A percentile compares a stretch with the other conserved stretches of the same genome.
Evolutionary conservation across 2,113 vertebrate genomes (phyloP).

Genomic region (Otus sunia): DNA sequence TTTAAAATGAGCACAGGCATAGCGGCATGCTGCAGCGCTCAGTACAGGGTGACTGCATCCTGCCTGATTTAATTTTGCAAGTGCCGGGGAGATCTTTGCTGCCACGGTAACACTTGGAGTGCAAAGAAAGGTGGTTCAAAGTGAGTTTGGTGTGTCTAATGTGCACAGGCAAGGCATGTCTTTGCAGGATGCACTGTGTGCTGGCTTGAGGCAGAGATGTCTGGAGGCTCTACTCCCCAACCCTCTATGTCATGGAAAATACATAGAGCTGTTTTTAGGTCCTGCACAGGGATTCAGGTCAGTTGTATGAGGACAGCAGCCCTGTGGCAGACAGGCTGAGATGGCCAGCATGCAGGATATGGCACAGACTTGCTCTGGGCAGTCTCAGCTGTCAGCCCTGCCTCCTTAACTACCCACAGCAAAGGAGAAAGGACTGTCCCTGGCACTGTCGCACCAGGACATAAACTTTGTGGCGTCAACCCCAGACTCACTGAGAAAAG

Average conservation of each 20-base stretch:
- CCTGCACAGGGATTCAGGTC: fast-evolving
- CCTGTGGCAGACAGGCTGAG: background rate
- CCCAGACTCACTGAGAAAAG: background rate
- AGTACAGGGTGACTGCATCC: background rate
- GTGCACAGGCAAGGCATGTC: background rate
- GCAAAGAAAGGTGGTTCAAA: background rate
- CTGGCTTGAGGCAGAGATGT: background rate
- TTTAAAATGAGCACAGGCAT: fast-evolving
- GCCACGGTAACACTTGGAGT: background rate
- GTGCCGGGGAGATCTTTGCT: background rate
- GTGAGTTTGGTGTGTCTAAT: background rate
- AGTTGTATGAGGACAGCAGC: fast-evolving
- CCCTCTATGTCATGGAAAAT: background rate
- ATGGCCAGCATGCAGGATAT: background rate
- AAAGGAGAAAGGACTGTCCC: background rate
- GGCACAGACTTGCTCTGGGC: background rate
- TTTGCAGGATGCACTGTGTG: background rate
- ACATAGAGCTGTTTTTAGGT: background rate
- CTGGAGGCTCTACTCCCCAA: background rate
- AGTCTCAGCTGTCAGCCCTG: background rate
- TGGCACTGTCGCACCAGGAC: background rate
- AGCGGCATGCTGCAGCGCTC: fast-evolving
- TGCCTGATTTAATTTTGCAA: background rate
- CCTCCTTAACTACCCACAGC: background rate
- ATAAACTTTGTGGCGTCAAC: background rate